Percentiles rank a stretch among this genome's conserved stretches.
Evolutionary conservation across 2,888 invertebrate species (phyloP).

Genomic region (Agonum fuliginosum): DNA sequence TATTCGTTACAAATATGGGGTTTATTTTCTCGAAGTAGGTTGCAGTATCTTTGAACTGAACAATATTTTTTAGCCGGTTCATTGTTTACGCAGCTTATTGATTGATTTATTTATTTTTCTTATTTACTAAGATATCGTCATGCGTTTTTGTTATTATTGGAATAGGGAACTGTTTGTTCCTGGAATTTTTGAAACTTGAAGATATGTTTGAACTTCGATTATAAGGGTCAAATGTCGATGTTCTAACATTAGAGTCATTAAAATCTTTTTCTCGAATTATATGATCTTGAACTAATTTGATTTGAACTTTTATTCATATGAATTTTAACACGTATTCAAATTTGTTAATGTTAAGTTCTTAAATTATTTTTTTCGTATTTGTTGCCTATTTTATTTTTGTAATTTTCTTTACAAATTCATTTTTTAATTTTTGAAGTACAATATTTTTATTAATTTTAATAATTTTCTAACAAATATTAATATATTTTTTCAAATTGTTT

Average conservation of each 20-base stretch:
- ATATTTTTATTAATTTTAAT: too few species aligned
- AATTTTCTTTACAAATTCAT: too few species aligned
- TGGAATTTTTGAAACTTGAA: background rate
- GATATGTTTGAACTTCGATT: constrained; percentile 1
- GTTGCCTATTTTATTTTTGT: too few species aligned
- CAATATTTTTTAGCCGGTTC: background rate
- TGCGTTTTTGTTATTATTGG: too few species aligned
- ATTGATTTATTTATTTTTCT: background rate
- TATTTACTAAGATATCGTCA: too few species aligned
- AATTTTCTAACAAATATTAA: background rate
- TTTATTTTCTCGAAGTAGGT: background rate
- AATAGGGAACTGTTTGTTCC: too few species aligned
- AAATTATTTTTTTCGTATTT: too few species aligned
- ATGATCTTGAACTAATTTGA: constrained; percentile 23
- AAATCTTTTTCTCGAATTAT: background rate
- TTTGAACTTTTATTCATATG: constrained; percentile 9
- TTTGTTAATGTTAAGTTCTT: background rate
- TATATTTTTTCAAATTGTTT: too few species aligned
- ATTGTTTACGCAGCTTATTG: background rate
- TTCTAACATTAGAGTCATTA: background rate
- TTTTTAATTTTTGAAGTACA: too few species aligned
- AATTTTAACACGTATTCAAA: background rate
- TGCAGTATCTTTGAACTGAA: constrained; percentile 19
- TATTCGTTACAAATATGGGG: background rate
- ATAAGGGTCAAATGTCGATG: constrained; percentile 5